A percentile compares a stretch with the other conserved stretches of the same genome.
phyloP scores from a whole-genome alignment of 2,113 vertebrate species.

The Scophthalmus maximus region DNA sequence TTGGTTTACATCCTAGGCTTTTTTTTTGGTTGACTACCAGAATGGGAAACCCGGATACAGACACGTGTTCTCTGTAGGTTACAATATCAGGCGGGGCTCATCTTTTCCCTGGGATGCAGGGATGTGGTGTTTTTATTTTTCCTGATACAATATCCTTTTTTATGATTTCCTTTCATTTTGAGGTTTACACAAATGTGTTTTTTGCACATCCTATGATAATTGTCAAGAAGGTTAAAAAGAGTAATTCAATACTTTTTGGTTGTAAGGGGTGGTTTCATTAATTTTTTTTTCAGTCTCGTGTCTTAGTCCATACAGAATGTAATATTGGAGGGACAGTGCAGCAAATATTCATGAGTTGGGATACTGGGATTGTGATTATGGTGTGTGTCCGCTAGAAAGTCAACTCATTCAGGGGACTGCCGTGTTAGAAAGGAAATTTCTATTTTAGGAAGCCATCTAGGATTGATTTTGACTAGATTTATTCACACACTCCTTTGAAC shows the following conservation, averaged over 20 bases:
- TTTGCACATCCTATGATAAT: not conserved
- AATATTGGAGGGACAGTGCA: not conserved
- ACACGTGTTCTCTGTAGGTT: too few species aligned
- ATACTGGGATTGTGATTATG: not conserved
- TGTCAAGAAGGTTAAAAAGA: not conserved
- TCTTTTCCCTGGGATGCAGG: too few species aligned
- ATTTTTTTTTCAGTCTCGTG: not conserved
- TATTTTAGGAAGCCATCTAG: not conserved
- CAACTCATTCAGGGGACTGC: not conserved
- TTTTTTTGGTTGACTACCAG: too few species aligned
- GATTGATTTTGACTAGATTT: not conserved
- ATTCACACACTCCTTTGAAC: conserved; percentile 16
- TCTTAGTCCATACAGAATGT: not conserved
- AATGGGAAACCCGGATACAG: too few species aligned
- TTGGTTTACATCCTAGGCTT: too few species aligned
- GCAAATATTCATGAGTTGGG: not conserved
- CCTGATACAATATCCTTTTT: not conserved
- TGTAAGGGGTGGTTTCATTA: not conserved
- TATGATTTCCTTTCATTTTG: not conserved
- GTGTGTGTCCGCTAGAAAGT: not conserved
- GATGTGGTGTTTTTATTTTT: not conserved
- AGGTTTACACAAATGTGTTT: not conserved
- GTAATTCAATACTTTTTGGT: not conserved
- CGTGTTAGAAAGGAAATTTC: not conserved
- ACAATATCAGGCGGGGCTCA: too few species aligned